Evolutionary conservation across 2,888 invertebrate species (phyloP), one percentile per base, ranked within the genome.

Genomic region (Deroplatys truncata): DNA sequence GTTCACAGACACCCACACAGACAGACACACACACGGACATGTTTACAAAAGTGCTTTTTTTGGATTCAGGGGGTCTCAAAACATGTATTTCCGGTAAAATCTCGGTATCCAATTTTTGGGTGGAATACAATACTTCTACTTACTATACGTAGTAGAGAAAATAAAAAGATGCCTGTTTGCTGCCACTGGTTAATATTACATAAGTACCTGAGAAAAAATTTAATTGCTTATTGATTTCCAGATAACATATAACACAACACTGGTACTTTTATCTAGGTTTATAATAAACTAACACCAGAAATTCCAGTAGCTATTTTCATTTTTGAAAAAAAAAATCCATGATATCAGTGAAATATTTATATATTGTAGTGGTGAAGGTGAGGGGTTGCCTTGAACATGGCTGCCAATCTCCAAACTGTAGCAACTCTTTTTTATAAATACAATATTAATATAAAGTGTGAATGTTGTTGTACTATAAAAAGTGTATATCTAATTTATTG

Each of bases 291-390:
- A 89, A 89, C 82, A 86, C 9, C 49, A 86, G 83, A 87, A 87
- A 83, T 83, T 43, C 2, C 43, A 43, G 43, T 43, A 43, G 43
- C 43, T 82, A 82, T 82, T 82, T 87, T 82, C 82, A 87, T 87
- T 87, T 87, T n/a, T 35, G 8, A 82, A 29, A 35, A 88, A 35
- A 29, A 43, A 84, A 72, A 28, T 28, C 16, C 31, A 82, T 84
- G 84, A 89, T 87, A 82, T 87, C 43, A 87, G 83, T 82, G 82
- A 87, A 82, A 89, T 89, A 89, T 89, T 89, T 89, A 84, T 89
- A 85, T 85, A 89, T 89, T 89, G 84, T 89, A 84, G 86, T 89
- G 86, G 86, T 89, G 86, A 88, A 82, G 84, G 85, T 88, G 72
- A 88, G 84, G 84, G 56, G 88, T 85, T 85, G 82, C 49, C 82